Conservation (phyloP, 2,113 vertebrate species). For the Alaudala cheleensis region DNA sequence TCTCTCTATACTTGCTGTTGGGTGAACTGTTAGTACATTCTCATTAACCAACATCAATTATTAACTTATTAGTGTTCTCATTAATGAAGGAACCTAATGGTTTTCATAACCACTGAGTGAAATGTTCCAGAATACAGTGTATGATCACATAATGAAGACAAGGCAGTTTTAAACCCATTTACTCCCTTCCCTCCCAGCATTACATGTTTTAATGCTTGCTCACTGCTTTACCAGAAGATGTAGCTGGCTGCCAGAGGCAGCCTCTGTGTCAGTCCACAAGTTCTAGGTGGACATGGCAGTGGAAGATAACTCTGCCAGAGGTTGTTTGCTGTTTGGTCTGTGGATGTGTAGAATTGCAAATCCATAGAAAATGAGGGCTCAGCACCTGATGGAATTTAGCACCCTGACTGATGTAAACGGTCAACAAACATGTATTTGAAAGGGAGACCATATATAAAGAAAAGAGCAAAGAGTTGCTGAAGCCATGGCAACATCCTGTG, state of each 20-base stretch:
- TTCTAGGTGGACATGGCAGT: not conserved
- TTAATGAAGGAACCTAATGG: not conserved
- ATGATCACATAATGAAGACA: not conserved
- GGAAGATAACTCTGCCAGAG: not conserved
- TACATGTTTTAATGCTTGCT: not conserved
- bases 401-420: not conserved
- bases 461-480: not conserved
- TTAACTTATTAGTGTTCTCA: not conserved
- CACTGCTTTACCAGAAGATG: not conserved
- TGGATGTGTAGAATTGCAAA: not conserved
- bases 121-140: not conserved
- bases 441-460: not conserved
- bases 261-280: not conserved
- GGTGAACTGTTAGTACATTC: not conserved
- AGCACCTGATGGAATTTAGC: not conserved
- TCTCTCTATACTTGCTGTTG: accelerated
- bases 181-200: not conserved
- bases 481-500: not conserved
- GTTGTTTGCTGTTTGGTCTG: not conserved
- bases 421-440: not conserved
- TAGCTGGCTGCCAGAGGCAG: not conserved
- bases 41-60: not conserved
- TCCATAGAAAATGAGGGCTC: not conserved
- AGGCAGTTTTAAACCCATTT: not conserved
- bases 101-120: not conserved